These are phyloP conservation scores for Pediacus dermestoides DNA, from an alignment of 2,888 invertebrate genomes.

Conservation along the genomic window DNA sequence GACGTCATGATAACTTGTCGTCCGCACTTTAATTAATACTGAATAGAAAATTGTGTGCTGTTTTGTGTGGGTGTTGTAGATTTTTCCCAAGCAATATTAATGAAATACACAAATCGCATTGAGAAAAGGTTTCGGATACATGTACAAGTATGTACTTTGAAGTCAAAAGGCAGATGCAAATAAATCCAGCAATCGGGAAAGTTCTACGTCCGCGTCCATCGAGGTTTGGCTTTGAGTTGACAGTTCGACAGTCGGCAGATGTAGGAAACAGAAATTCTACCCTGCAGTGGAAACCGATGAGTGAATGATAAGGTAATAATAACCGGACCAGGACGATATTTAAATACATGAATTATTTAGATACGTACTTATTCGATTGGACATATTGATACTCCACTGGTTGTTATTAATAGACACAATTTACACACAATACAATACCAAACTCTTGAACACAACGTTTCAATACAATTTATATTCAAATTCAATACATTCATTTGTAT, in stretches of 20 bases:
- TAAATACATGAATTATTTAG: constrained; percentile 53
- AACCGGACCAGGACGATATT: constrained; percentile 47
- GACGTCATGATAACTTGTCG: too few relatives aligned
- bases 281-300: constrained; percentile 36
- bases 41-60: too few relatives aligned
- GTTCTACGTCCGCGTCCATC: constrained; percentile 15
- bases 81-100: too few relatives aligned
- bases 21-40: too few relatives aligned
- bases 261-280: constrained; percentile 23
- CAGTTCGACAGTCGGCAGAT: constrained; percentile 33
- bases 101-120: too few relatives aligned
- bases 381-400: constrained; percentile 51
- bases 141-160: constrained; percentile 12
- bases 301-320: constrained; percentile 50
- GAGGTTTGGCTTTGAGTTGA: constrained; percentile 13
- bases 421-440: constrained; percentile 49
- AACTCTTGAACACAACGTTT: constrained; percentile 41
- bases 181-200: constrained; percentile 25
- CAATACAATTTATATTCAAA: constrained; percentile 50
- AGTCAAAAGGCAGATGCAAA: constrained; percentile 28
- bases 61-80: too few relatives aligned
- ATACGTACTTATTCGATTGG: constrained; percentile 51
- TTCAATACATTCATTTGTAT: constrained; percentile 44
- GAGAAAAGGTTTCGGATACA: too few relatives aligned
- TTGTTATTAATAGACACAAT: constrained; percentile 51